Evolutionary conservation across 2,888 invertebrate genomes (phyloP).

Genomic region (Didymodactylos carnosus): DNA sequence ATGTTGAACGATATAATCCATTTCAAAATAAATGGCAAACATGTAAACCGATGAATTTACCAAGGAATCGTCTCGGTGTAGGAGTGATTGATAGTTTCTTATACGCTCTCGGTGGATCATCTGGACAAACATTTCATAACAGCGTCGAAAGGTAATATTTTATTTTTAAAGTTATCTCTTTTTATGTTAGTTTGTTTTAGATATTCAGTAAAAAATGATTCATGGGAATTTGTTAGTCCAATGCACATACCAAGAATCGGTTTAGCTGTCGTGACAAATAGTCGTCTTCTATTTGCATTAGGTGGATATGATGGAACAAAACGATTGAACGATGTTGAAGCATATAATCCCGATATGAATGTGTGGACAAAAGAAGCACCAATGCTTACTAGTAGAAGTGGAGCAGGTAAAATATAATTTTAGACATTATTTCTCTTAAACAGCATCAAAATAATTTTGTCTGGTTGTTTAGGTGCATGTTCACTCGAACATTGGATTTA

Average conservation of each 20-base stretch:
- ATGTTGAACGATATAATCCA: slow-evolving; percentile 65
- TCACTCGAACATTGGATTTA: slow-evolving; percentile 66
- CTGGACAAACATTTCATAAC: slow-evolving; percentile 61
- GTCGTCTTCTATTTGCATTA: slow-evolving; percentile 51
- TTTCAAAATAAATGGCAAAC: slow-evolving; percentile 63
- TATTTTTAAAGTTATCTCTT: not conserved
- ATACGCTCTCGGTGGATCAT: slow-evolving; percentile 76
- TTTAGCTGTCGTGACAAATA: slow-evolving; percentile 45
- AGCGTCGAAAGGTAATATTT: slow-evolving; percentile 62
- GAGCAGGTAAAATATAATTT: slow-evolving; percentile 47
- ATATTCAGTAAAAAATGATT: slow-evolving; percentile 64
- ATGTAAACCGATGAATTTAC: slow-evolving; percentile 56
- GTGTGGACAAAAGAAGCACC: slow-evolving; percentile 61
- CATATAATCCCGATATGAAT: slow-evolving; percentile 78
- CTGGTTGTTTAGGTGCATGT: slow-evolving; percentile 44
- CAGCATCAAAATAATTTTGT: not conserved
- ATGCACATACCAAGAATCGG: slow-evolving; percentile 44
- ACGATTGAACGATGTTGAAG: slow-evolving; percentile 58
- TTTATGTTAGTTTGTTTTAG: slow-evolving; percentile 35
- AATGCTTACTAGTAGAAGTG: slow-evolving; percentile 58
- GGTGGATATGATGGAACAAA: slow-evolving; percentile 69
- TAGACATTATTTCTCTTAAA: not conserved
- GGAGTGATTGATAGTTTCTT: slow-evolving; percentile 76
- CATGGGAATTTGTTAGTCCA: slow-evolving; percentile 49
- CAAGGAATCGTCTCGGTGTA: slow-evolving; percentile 69